phyloP scores from a whole-genome alignment of 2,113 vertebrate genomes.

The Hippocampus barbouri region DNA sequence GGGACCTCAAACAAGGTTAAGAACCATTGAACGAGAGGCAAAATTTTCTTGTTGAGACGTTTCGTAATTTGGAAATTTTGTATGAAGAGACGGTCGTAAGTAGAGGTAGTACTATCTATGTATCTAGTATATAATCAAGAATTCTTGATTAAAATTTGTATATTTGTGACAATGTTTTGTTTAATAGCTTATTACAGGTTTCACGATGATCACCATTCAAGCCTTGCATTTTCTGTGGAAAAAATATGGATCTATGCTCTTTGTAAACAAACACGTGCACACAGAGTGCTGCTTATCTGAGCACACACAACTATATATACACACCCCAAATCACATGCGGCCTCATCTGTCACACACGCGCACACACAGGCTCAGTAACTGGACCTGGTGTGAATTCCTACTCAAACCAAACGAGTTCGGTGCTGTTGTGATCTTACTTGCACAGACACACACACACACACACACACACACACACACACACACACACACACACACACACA shows the following conservation, averaged over 20 bases:
- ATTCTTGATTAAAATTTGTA: no score
- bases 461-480: no score
- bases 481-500: no score
- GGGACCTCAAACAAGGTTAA: no score
- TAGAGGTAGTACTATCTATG: no score
- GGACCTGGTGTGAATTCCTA: slow-evolving; percentile 71
- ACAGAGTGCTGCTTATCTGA: slow-evolving; percentile 5
- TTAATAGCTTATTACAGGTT: background rate
- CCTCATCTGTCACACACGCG: slow-evolving; percentile 40
- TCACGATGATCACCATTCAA: background rate
- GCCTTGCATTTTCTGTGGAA: background rate
- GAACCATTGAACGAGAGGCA: no score
- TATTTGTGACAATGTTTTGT: no score
- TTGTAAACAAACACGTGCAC: background rate
- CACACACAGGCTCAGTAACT: slow-evolving; percentile 44
- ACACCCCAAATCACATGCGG: slow-evolving; percentile 49
- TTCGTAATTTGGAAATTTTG: no score
- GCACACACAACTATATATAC: slow-evolving; percentile 55
- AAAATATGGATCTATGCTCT: background rate
- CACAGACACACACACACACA: slow-evolving; percentile 12
- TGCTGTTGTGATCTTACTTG: slow-evolving; percentile 58
- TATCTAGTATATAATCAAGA: no score
- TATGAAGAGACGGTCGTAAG: no score
- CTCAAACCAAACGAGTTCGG: slow-evolving; percentile 55
- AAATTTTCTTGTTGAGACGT: no score